A percentile compares a stretch with the other conserved stretches of the same genome.
phyloP scores from a whole-genome alignment of 2,797 vertebrate genomes.

The Limosa lapponica region DNA sequence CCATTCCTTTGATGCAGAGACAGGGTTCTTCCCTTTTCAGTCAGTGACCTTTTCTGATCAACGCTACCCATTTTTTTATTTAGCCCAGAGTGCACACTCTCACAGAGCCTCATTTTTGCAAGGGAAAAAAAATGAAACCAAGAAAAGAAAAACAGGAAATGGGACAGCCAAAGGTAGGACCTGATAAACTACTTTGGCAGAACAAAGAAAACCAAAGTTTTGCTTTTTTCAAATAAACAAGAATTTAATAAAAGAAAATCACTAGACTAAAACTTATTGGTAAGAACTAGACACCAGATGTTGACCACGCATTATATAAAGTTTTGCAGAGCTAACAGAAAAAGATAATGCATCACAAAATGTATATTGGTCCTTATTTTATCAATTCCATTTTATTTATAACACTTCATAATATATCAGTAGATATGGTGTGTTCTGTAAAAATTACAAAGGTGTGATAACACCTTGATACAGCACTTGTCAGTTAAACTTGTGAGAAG shows the following conservation, averaged over 20 bases:
- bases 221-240: background rate
- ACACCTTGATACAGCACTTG: background rate
- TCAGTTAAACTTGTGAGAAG: background rate
- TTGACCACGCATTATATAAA: background rate
- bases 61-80: background rate
- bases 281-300: background rate
- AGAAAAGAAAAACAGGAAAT: background rate
- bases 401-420: background rate
- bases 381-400: background rate
- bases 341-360: background rate
- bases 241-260: background rate
- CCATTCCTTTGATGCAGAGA: background rate
- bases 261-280: background rate
- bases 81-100: background rate
- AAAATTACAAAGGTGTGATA: background rate
- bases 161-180: background rate
- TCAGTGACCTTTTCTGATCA: background rate
- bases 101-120: background rate
- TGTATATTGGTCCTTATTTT: background rate
- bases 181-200: background rate
- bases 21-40: background rate
- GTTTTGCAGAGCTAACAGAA: background rate
- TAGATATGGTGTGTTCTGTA: rapidly evolving
- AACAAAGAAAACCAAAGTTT: background rate
- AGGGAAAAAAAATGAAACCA: background rate